phyloP scores from a whole-genome alignment of 2,888 invertebrate genomes.

The Hypsopygia costalis region DNA sequence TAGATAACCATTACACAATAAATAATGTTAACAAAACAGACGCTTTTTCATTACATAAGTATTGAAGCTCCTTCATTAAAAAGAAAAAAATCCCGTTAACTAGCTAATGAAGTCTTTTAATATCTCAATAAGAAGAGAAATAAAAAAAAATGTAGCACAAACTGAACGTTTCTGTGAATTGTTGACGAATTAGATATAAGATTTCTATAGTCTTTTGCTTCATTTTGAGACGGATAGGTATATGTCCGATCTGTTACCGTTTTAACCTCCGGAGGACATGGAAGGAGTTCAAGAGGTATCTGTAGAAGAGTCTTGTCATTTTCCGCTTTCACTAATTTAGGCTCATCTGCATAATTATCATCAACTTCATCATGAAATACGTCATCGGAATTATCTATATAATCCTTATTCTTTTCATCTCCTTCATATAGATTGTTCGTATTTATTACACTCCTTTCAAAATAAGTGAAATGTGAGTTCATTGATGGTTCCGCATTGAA shows the following conservation, averaged over 20 bases:
- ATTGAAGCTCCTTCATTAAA: not conserved
- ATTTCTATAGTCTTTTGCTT: constrained; percentile 74
- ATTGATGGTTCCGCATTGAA: constrained; percentile 71
- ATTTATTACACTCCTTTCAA: constrained; percentile 57
- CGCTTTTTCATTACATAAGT: not conserved
- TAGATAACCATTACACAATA: not conserved
- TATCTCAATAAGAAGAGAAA: constrained; percentile 24
- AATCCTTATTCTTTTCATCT: constrained; percentile 61
- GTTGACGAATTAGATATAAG: constrained; percentile 44
- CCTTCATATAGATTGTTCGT: constrained; percentile 55
- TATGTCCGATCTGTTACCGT: constrained; percentile 81
- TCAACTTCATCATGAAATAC: constrained; percentile 64
- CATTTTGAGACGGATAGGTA: constrained; percentile 80
- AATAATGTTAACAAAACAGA: not conserved
- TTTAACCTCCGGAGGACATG: constrained; percentile 82
- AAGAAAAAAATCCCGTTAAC: not conserved
- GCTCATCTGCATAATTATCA: constrained; percentile 59
- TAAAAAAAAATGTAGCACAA: constrained; percentile 21
- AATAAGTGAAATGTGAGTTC: constrained; percentile 65
- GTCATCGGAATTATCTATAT: constrained; percentile 54
- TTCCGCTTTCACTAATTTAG: constrained; percentile 53
- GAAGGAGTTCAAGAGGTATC: constrained; percentile 78
- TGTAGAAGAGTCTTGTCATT: constrained; percentile 74
- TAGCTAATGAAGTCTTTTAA: constrained; percentile 12
- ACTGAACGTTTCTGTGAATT: constrained; percentile 24